Base-by-base conservation (phyloP, 2,888 invertebrate genomes). In the Leucophenga montana region DNA sequence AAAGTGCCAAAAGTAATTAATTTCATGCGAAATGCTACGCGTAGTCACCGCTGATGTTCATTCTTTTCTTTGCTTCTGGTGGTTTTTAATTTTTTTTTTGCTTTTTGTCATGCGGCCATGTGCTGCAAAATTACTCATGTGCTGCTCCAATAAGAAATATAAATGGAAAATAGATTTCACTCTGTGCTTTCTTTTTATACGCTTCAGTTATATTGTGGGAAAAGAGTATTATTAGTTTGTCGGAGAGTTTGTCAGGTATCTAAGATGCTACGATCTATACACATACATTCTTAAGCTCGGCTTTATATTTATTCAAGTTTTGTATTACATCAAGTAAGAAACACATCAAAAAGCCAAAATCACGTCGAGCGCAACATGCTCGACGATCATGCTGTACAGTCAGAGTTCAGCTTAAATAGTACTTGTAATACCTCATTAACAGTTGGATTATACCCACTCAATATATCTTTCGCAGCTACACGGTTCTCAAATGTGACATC, bases 1-100 rank as follows among this genome's bases (percentile, higher is more conserved):
- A 82, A 82, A 85, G 81, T 82, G 82, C 84, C 85, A 85, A 84
- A 82, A 82, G 81, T 82, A 82, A 82, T 82, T 82, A 82, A 82
- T 82, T 84, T 85, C 84, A 85, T 82, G 81, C 71, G 85, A 83
- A 81, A 85, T 84, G 85, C 85, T 85, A 73, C 81, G 81, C 81
- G 83, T 77, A 70, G 59, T 48, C 27, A 27, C 27, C 27, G 27
- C 27, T 27, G 27, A 44, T 57, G 31, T 44, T 27, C 61, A 62
- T 62, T 64, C 62, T 64, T 64, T 64, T 14, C 57, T 59, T 22
- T 62, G 54, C 66, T 62, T 39, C 27, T 54, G 48, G 50, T 54
- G 59, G 44, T 27, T 39, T 48, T n/a, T n/a, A n/a, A n/a, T n/a
- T n/a, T n/a, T n/a, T n/a, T 50, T 50, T 20, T 66, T 68, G 54